Conservation (phyloP, 2,888 invertebrate species). For the Drosophila aldrichi region DNA sequence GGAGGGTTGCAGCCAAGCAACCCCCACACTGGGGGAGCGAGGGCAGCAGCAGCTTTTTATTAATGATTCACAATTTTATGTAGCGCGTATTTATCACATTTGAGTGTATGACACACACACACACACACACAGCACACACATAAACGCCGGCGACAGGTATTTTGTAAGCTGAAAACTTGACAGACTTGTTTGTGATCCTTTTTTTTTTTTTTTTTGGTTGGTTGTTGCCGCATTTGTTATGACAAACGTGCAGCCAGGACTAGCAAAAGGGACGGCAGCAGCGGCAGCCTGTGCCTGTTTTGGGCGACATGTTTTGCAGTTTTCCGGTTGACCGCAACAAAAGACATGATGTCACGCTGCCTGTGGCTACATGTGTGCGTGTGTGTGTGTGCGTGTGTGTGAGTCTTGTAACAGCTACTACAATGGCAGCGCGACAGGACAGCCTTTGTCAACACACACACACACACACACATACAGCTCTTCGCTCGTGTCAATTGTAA, state of each 20-base stretch:
- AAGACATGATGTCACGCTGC: slow-evolving; percentile 84
- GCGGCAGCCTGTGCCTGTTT: slow-evolving; percentile 50
- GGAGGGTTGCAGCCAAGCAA: slow-evolving; percentile 29
- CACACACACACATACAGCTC: slow-evolving; percentile 30
- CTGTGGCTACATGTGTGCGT: slow-evolving; percentile 35
- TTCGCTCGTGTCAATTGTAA: slow-evolving; percentile 68
- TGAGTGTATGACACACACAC: slow-evolving; percentile 57
- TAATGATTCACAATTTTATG: slow-evolving; percentile 81
- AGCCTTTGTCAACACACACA: slow-evolving; percentile 56
- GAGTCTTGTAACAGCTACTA: slow-evolving; percentile 62
- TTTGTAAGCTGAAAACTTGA: slow-evolving; percentile 81
- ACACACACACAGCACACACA: slow-evolving; percentile 24
- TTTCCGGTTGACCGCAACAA: slow-evolving; percentile 85
- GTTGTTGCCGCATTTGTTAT: slow-evolving; percentile 56
- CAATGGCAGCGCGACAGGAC: slow-evolving; percentile 71
- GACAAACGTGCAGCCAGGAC: slow-evolving; percentile 58
- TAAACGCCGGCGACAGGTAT: slow-evolving; percentile 71
- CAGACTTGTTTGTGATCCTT: slow-evolving; percentile 82
- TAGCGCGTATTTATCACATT: slow-evolving; percentile 76
- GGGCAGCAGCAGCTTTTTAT: slow-evolving; percentile 63
- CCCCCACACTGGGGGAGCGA: slow-evolving; percentile 39
- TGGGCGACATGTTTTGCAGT: slow-evolving; percentile 82
- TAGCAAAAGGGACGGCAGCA: slow-evolving; percentile 34
- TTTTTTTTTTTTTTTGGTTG: slow-evolving; percentile 38
- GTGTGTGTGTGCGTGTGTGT: too few relatives aligned